Percentiles rank a stretch among this genome's conserved stretches.
Conservation (phyloP, 2,113 vertebrate genomes). For the Zapornia atra region DNA sequence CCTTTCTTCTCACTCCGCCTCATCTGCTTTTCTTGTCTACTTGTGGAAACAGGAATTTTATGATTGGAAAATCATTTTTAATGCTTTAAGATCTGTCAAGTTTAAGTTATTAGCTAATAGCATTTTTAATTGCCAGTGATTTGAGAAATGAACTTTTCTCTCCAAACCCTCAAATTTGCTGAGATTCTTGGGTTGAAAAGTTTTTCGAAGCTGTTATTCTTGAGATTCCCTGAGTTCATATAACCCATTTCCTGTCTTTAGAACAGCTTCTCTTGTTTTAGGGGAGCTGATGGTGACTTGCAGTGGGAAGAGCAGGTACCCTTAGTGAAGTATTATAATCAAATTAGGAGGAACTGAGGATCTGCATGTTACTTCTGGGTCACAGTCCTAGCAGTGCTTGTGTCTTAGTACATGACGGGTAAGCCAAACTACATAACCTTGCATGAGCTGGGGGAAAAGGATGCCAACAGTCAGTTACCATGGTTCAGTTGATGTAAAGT, state of each 20-base stretch:
- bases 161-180: neutral
- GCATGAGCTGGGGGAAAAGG: neutral
- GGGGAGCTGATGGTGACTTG: neutral
- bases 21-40: neutral
- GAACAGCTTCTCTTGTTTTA: neutral
- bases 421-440: neutral
- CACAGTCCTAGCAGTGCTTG: neutral
- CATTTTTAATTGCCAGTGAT: neutral
- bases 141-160: neutral
- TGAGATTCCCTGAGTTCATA: neutral
- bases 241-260: neutral
- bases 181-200: neutral
- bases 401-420: neutral
- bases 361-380: neutral
- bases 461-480: neutral
- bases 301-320: neutral
- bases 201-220: neutral
- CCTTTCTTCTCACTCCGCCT: neutral
- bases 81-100: neutral
- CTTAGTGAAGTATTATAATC: neutral
- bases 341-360: neutral
- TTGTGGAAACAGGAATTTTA: neutral
- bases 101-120: neutral
- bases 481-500: neutral
- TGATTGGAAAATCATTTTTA: neutral